Base-by-base conservation (phyloP, 2,113 vertebrate species). In the Prionailurus bengalensis region DNA sequence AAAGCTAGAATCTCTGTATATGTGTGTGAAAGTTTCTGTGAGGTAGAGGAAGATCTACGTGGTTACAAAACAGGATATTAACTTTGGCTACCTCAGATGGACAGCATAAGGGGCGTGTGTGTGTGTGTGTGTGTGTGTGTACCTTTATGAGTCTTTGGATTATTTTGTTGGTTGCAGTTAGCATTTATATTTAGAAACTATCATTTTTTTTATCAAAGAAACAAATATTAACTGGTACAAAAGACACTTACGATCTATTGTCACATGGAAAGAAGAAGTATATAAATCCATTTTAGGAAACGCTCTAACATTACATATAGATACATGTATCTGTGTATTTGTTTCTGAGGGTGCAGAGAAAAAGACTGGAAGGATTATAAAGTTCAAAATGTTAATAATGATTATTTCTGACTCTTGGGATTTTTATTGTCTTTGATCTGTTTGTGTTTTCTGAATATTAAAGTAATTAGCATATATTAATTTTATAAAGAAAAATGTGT, bases 391-490 rank as follows among this genome's bases (percentile, higher is more conserved):
- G 10, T 81, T 96, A 87, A 88, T 33, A 58, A 29, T 31, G n/a
- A 63, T 81, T 68, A 91, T 68, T 85, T 85, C 39, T 95, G 76
- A 89, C 3, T 80, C 70, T 48, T 66, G 63, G 53, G 65, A 61
- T 81, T 55, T 95, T 94, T 92, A 81, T 74, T 71, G n/a, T 63
- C 39, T 89, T 92, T 58, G 29, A 93, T 89, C 66, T 83, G 7
- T 91, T 6, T 70, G 3, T 53, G 76, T 92, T 92, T 96, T 92
- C 68, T 94, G 68, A 96, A 39, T 48, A 73, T 48, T n/a, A 93
- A 93, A 91, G 42, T 81, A 79, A 87, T 86, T 92, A 92, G 36
- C 36, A 71, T 65, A 76, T 11, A 80, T 89, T 93, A 74, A 74
- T 87, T 79, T 80, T 70, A 84, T 85, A 70, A 89, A 86, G 82